A percentile compares a stretch with the other conserved stretches of the same genome.
Evolutionary conservation across 2,888 invertebrate species (phyloP).

Genomic region (Mythimna ferrago): DNA sequence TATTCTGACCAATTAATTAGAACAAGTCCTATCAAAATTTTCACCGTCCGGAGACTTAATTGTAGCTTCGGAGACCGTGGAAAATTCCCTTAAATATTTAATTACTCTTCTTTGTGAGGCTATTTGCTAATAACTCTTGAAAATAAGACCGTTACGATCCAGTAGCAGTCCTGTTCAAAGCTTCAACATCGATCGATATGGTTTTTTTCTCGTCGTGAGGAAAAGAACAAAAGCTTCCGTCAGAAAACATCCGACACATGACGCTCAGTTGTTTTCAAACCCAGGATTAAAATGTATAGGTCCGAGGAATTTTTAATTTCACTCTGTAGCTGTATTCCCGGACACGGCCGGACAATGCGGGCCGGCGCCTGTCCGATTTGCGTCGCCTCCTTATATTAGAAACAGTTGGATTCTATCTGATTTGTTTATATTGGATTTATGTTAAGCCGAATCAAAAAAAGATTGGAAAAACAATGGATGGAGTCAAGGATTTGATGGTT

Average conservation of each 20-base stretch:
- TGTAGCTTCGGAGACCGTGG: not conserved
- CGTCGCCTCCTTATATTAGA: conserved; percentile 35
- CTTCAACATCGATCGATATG: too few species aligned
- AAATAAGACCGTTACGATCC: not conserved
- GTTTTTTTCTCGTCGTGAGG: not conserved
- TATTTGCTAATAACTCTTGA: not conserved
- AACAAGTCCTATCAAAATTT: not conserved
- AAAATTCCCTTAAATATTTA: not conserved
- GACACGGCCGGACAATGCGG: conserved; percentile 26
- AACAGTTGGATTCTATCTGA: conserved; percentile 33
- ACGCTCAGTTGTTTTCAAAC: conserved; percentile 44
- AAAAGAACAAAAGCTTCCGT: conserved; percentile 11
- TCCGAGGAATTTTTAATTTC: conserved; percentile 63
- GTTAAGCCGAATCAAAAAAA: not conserved
- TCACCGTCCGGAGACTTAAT: not conserved
- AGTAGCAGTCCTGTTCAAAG: not conserved
- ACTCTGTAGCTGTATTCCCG: conserved; percentile 29
- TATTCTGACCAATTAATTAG: not conserved
- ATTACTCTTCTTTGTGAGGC: not conserved
- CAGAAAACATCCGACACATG: conserved; percentile 18
- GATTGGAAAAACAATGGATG: not conserved
- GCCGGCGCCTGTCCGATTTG: conserved; percentile 26
- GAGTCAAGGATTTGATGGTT: not conserved
- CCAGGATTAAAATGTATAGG: conserved; percentile 57
- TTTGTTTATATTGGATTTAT: conserved; percentile 32